Percentiles rank a stretch among this genome's conserved stretches.
Conservation (phyloP, 2,888 invertebrate species). For the Gymnoscelis rufifasciata region DNA sequence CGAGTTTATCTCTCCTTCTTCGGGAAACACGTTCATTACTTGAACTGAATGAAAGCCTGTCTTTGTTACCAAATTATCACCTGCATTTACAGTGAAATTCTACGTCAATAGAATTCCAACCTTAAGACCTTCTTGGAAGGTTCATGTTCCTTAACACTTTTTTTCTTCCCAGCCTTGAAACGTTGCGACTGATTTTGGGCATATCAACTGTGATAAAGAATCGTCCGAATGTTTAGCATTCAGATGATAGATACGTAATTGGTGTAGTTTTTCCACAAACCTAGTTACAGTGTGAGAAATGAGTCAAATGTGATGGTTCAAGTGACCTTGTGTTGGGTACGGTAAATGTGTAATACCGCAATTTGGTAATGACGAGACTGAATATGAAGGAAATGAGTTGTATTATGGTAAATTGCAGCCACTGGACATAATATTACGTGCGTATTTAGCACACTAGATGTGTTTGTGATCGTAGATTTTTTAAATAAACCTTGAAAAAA, state of each 20-base stretch:
- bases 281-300: slow-evolving; percentile 1
- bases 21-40: slow-evolving; percentile 57
- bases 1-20: too few species aligned
- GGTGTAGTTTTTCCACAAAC: slow-evolving; percentile 21
- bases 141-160: neutral
- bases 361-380: slow-evolving; percentile 1
- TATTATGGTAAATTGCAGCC: too few species aligned
- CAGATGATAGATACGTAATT: slow-evolving; percentile 12
- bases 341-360: slow-evolving; percentile 3
- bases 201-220: slow-evolving; percentile 23
- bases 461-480: too few species aligned
- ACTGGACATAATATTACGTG: too few species aligned
- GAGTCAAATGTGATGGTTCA: slow-evolving; percentile 8
- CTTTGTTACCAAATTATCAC: slow-evolving; percentile 62
- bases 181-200: slow-evolving; percentile 28
- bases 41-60: slow-evolving; percentile 39
- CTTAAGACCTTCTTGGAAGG: slow-evolving; percentile 9
- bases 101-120: slow-evolving; percentile 11
- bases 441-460: too few species aligned
- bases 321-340: slow-evolving; percentile 3
- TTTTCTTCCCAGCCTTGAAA: slow-evolving; percentile 37
- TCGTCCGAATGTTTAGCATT: slow-evolving; percentile 9
- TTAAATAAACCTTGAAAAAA: too few species aligned
- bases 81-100: slow-evolving; percentile 19
- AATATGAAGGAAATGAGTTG: neutral